These are phyloP conservation scores for Ephestia elutella DNA, from an alignment of 1,140 invertebrate genomes.

Conservation along the genomic window DNA sequence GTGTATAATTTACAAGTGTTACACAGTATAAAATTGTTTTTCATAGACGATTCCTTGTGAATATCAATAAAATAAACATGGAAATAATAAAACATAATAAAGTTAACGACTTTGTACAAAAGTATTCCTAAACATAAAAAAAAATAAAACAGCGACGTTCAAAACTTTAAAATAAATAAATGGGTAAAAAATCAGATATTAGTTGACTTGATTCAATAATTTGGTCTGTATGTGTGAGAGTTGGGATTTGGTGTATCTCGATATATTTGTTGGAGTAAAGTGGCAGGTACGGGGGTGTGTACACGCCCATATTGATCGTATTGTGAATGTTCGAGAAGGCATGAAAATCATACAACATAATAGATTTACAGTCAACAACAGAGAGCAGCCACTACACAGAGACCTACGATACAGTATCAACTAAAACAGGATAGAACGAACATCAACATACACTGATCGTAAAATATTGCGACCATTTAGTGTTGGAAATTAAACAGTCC, in stretches of 20 bases:
- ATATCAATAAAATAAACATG: background rate
- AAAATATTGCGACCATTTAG: conserved; percentile 22
- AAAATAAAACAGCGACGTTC: no score
- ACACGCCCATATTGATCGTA: conserved; percentile 68
- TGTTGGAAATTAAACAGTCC: conserved; percentile 29
- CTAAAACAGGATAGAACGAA: conserved; percentile 59
- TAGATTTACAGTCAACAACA: conserved; percentile 72
- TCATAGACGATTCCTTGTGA: background rate
- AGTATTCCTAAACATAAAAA: no score
- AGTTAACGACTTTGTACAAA: no score
- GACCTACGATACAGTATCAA: conserved; percentile 65
- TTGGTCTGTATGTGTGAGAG: conserved; percentile 69
- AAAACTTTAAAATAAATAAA: background rate
- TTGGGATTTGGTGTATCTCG: conserved; percentile 65
- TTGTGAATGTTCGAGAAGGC: conserved; percentile 73
- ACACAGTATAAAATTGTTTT: conserved; percentile 12
- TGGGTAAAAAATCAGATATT: background rate
- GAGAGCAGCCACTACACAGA: conserved; percentile 74
- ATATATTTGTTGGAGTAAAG: conserved; percentile 69
- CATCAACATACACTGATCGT: conserved; percentile 41
- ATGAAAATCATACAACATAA: conserved; percentile 72
- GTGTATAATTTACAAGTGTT: conserved; percentile 3
- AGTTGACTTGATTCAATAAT: conserved; percentile 16
- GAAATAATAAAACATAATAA: background rate
- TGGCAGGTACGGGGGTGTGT: conserved; percentile 66